Evolutionary conservation across 2,888 invertebrate genomes (phyloP).

Genomic region (Pheosia tremula): DNA sequence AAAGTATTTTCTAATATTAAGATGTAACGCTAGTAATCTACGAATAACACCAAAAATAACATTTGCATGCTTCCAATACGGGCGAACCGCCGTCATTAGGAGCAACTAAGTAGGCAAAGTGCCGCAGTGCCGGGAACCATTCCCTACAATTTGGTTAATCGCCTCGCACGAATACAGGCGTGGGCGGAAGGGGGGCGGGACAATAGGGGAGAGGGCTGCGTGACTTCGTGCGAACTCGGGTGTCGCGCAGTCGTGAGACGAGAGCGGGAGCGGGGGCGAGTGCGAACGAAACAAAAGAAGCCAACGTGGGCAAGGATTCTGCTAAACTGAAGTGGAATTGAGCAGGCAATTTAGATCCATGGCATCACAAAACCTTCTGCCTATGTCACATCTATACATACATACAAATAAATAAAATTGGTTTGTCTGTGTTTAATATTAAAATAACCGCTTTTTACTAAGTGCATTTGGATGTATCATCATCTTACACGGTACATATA

Average conservation of each 20-base stretch:
- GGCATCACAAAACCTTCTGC: too few relatives aligned
- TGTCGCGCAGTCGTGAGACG: constrained; percentile 2
- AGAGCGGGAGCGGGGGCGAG: constrained; percentile 9
- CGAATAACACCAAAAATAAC: background rate
- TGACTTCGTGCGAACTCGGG: constrained; percentile 55
- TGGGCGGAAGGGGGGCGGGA: constrained; percentile 12
- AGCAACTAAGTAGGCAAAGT: constrained; percentile 43
- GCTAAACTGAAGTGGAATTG: too few relatives aligned
- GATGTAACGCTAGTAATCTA: background rate
- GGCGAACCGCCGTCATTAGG: constrained; percentile 34
- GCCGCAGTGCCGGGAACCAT: constrained; percentile 62
- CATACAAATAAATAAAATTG: too few relatives aligned
- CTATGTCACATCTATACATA: too few relatives aligned
- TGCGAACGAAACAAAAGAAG: background rate
- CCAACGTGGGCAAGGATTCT: too few relatives aligned
- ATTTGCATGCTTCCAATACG: background rate
- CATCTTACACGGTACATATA: too few relatives aligned
- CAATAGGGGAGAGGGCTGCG: constrained; percentile 43
- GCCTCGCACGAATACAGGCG: constrained; percentile 46
- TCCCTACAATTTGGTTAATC: constrained; percentile 71
- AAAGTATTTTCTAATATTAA: too few relatives aligned
- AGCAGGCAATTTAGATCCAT: too few relatives aligned
- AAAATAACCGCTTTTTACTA: too few relatives aligned
- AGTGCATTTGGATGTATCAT: too few relatives aligned
- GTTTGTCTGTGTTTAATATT: too few relatives aligned